Base-by-base conservation (phyloP, 2,888 invertebrate genomes). In the Slavum lentiscoides region DNA sequence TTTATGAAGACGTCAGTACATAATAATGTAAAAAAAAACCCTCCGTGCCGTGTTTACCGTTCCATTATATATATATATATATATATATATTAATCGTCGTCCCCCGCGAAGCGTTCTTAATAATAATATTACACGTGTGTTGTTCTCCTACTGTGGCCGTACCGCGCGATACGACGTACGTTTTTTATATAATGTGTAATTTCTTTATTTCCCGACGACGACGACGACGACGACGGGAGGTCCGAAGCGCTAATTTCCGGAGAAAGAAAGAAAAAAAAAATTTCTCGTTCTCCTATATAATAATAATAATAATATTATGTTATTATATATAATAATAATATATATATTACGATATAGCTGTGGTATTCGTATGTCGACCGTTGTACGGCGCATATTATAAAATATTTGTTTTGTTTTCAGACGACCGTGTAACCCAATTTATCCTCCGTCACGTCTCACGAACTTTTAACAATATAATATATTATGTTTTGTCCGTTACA, bases 341-440 rank as follows among this genome's bases (percentile, higher is more conserved):
- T 68, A 53, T 68, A 19, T 69, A 53, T 69, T 55, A 69, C 13
- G 19, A 3, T 30, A 30, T 30, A 58, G 15, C 58, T 37, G 49
- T 15, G 37, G 21, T 21, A 21, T 70, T 58, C 15, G 15, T 70
- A 7, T 72, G 70, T 19, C 37, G 55, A 4, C 43, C 61, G 23
- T 23, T 13, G 39, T 59, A 39, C 3, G 9, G 1, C 8, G 9
- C 1, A 7, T 43, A 43, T 6, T 43, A 21, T 9, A 30, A 30
- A 59, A 17, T 62, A 69, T 77, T 77, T 59, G 30, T 61, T 49
- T 13, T 19, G 17, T 59, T 61, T 8, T 17, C 30, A 30, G 4
- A 19, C 62, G 69, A 70, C 70, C 77, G 77, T 64, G 39, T 80
- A 70, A 80, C 70, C 77, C 62, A 80, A 64, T 80, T 80, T 80